Evolutionary conservation across 2,113 vertebrate species (phyloP).

Genomic region (Corynorhinus townsendii): DNA sequence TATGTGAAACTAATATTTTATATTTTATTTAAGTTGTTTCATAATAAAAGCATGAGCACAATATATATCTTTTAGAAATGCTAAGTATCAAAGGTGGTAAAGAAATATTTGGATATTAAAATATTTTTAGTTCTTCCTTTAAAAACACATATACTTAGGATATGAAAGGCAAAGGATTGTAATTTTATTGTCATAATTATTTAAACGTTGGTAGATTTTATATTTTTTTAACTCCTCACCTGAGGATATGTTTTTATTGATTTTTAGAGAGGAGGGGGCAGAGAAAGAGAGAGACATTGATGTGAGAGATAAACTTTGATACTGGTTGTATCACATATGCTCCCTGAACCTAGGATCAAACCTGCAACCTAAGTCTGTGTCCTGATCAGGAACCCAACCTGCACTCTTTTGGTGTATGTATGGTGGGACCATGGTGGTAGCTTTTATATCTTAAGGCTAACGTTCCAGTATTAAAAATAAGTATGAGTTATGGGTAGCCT

Average conservation of each 20-base stretch:
- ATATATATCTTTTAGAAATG: not conserved
- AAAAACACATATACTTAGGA: not conserved
- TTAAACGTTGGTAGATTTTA: not conserved
- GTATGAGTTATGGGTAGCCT: not conserved
- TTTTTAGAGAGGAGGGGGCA: not conserved
- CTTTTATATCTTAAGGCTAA: not conserved
- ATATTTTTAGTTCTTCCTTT: not conserved
- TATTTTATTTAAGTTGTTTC: conserved; percentile 10
- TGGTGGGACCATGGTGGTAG: not conserved
- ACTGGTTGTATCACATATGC: no score
- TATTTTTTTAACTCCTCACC: not conserved
- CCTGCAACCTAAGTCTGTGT: no score
- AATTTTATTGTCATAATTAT: not conserved
- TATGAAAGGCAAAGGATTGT: not conserved
- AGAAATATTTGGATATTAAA: not conserved
- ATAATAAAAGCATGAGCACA: not conserved
- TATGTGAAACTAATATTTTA: not conserved
- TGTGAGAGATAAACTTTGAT: no score
- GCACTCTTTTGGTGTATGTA: not conserved
- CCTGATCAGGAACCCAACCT: not conserved
- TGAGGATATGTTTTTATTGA: not conserved
- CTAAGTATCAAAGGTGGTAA: not conserved
- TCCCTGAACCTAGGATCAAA: no score
- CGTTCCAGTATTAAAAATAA: not conserved
- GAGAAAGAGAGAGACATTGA: no score